Evolutionary conservation across 1,140 invertebrate species (phyloP).

Genomic region (Eumeta japonica): DNA sequence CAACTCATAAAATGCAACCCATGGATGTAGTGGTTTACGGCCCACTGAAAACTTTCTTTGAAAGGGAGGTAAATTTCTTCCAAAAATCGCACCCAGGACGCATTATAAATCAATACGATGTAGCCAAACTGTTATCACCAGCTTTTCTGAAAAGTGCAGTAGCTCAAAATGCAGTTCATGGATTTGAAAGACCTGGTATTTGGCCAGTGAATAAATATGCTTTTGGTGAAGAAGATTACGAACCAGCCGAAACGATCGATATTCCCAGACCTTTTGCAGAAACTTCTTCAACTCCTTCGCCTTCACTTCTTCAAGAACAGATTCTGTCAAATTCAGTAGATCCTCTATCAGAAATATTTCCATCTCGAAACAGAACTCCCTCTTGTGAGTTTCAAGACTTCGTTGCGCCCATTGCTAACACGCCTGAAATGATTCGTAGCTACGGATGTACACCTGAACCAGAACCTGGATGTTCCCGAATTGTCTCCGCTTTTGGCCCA

Average conservation of each 20-base stretch:
- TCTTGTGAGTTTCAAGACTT: slow-evolving; percentile 13
- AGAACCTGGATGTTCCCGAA: not conserved
- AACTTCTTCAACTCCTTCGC: slow-evolving; percentile 14
- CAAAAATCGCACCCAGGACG: slow-evolving; percentile 7
- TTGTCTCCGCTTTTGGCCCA: not conserved
- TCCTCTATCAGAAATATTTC: slow-evolving; percentile 19
- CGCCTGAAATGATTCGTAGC: slow-evolving; percentile 14
- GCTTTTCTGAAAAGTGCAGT: slow-evolving; percentile 7
- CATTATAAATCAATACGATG: too few species aligned
- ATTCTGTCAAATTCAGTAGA: slow-evolving; percentile 18
- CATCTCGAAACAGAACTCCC: slow-evolving; percentile 16
- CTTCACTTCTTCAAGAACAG: slow-evolving; percentile 16
- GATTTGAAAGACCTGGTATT: slow-evolving; percentile 8
- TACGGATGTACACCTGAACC: slow-evolving; percentile 6
- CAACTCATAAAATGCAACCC: slow-evolving; percentile 37
- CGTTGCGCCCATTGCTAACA: slow-evolving; percentile 17
- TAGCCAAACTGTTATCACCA: slow-evolving; percentile 1
- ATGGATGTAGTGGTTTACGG: slow-evolving; percentile 33
- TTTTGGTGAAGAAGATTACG: too few species aligned
- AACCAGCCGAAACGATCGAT: slow-evolving; percentile 50
- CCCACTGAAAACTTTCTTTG: slow-evolving; percentile 16
- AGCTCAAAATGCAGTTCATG: slow-evolving; percentile 7
- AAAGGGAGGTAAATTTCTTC: too few species aligned
- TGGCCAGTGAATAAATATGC: slow-evolving; percentile 8
- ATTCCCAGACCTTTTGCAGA: slow-evolving; percentile 40